Evolutionary conservation across 2,888 invertebrate species (phyloP), one percentile per base, ranked within the genome.

Genomic region (Sthenelais limicola): DNA sequence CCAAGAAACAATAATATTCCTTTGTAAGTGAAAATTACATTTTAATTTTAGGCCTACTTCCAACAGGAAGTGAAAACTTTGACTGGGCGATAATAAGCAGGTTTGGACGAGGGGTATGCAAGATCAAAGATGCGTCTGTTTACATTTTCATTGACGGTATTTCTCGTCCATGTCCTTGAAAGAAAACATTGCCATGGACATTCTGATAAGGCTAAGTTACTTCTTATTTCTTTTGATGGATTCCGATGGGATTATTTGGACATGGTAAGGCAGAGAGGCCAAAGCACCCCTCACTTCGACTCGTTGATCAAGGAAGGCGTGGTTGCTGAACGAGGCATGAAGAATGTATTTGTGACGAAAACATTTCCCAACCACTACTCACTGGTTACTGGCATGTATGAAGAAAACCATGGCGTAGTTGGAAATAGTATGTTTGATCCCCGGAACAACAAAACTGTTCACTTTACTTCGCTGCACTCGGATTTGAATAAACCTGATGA

Each of bases 331-430:
- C 81, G 80, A 67, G 84, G 77, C 18, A 52, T 76, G 7, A 76
- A 74, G 52, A 79, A 85, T 78, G 79, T 81, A 0, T 87, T 86
- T 73, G 77, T 83, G 1, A 93, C 93, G 0, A 92, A 92, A 87
- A 94, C 93, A 0, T 92, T 92, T 82, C 92, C 93, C 0, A 93
- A 93, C 87, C 93, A 93, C 86, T 92, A 92, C 81, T 90, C 92
- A 0, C 91, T 93, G 71, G 92, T 91, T 0, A 94, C 88, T 5
- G 87, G 87, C 28, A 66, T 84, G 21, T 92, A 91, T 82, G 89
- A 91, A 0, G 92, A 92, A 84, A 89, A 87, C 21, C 93, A 93
- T 86, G 93, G 93, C 0, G 91, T 93, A 38, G 85, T 92, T 1
- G 92, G 90, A 12, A 93, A 92, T 83, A 82, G 82, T 33, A 89